These are phyloP conservation scores for Alosa sapidissima DNA, from an alignment of 2,797 vertebrate genomes.

Conservation along the genomic window DNA sequence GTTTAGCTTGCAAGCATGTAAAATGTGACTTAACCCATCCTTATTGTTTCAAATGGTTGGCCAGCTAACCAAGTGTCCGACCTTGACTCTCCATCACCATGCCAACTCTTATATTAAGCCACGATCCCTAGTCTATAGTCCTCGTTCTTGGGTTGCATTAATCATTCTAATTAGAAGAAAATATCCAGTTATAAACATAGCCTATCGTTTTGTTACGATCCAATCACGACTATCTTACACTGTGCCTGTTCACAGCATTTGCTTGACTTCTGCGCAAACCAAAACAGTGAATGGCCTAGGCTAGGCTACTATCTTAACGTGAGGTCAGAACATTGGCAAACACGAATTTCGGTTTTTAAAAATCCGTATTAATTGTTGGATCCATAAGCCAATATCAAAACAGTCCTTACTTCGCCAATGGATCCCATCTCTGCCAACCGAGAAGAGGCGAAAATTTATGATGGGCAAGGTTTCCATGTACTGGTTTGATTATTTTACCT, in stretches of 20 bases:
- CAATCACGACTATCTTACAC: background rate
- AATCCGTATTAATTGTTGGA: background rate
- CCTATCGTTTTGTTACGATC: background rate
- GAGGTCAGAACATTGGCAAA: background rate
- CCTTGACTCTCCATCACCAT: constrained; percentile 17
- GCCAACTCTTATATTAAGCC: background rate
- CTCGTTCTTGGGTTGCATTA: background rate
- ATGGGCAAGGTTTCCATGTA: background rate
- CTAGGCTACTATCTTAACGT: background rate
- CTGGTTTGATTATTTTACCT: background rate
- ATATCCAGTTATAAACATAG: background rate
- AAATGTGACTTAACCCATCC: background rate
- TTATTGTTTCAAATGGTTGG: constrained; percentile 5
- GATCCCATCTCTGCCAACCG: background rate
- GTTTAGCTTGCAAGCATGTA: background rate
- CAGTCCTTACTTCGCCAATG: background rate
- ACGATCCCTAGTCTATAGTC: background rate
- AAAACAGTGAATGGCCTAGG: background rate
- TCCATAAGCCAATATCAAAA: background rate
- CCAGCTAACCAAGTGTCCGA: constrained; percentile 14
- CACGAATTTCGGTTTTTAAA: background rate
- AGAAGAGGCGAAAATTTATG: background rate
- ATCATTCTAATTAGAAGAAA: background rate
- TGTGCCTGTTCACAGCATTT: background rate
- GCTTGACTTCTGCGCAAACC: background rate